Percentiles rank a stretch among this genome's conserved stretches.
phyloP scores from a whole-genome alignment of 2,888 invertebrate genomes.

The Dermolepida albohirtum region DNA sequence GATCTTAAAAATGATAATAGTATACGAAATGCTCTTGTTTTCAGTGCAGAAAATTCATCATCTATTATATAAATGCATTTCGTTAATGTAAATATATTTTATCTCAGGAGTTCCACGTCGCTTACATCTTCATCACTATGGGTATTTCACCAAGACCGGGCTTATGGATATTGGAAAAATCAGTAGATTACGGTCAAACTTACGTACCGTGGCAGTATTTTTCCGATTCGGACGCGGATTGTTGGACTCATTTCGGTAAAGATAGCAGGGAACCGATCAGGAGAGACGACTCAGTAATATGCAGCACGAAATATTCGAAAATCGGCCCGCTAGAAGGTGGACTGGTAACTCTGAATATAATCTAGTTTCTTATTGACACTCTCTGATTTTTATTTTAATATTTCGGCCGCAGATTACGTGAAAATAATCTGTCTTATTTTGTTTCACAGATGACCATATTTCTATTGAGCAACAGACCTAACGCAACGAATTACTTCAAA shows the following conservation, averaged over 20 bases:
- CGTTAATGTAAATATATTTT: no score
- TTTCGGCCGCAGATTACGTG: no score
- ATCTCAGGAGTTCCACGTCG: slow-evolving; percentile 97
- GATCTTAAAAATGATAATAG: no score
- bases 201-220: slow-evolving; percentile 99
- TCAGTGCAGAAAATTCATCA: no score
- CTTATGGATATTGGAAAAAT: slow-evolving; percentile 96
- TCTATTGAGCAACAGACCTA: slow-evolving; percentile 91
- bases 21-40: no score
- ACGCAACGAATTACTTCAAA: slow-evolving; percentile 93
- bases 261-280: slow-evolving; percentile 84
- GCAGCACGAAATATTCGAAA: slow-evolving; percentile 93
- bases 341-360: slow-evolving; percentile 72
- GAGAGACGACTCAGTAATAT: slow-evolving; percentile 92
- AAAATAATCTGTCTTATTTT: neutral
- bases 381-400: no score
- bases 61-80: no score
- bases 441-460: slow-evolving; percentile 87
- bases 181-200: slow-evolving; percentile 92
- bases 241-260: slow-evolving; percentile 87
- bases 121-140: slow-evolving; percentile 97
- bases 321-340: slow-evolving; percentile 97
- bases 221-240: slow-evolving; percentile 91
- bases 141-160: slow-evolving; percentile 98
- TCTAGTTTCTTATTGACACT: no score